phyloP scores from a whole-genome alignment of 2,888 invertebrate genomes.

The Diaprepes abbreviatus region DNA sequence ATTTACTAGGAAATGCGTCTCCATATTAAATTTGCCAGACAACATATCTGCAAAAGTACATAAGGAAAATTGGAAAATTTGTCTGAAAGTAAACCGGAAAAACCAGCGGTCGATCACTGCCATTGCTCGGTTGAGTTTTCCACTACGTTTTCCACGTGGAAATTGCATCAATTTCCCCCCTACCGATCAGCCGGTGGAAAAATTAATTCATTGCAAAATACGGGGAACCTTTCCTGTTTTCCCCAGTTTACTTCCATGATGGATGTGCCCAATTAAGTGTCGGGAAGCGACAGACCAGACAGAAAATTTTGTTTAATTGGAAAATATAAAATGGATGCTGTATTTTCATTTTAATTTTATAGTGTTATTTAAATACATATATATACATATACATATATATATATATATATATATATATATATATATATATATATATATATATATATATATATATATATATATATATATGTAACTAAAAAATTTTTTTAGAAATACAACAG shows the following conservation, averaged over 20 bases:
- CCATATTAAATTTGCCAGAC: conserved; percentile 25
- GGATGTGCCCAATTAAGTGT: conserved; percentile 25
- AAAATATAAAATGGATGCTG: not conserved
- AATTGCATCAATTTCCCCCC: conserved; percentile 43
- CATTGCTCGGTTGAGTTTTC: conserved; percentile 25
- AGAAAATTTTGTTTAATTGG: conserved; percentile 3
- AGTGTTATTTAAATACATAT: no score
- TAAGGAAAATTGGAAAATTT: conserved; percentile 40
- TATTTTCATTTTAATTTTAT: not conserved
- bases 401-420: no score
- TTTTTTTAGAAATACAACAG: no score
- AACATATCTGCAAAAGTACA: conserved; percentile 2
- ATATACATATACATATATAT: no score
- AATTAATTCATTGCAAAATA: conserved; percentile 40
- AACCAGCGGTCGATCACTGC: conserved; percentile 36
- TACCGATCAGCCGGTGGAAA: conserved; percentile 35
- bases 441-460: no score
- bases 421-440: no score
- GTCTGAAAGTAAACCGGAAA: conserved; percentile 41
- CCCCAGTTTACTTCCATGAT: conserved; percentile 17
- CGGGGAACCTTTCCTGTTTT: conserved; percentile 5
- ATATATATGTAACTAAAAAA: no score
- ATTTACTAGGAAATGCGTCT: not conserved
- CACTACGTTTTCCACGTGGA: conserved; percentile 35
- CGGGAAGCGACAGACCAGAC: conserved; percentile 1